phyloP scores from a whole-genome alignment of 2,797 vertebrate genomes.

The Rhinophrynus dorsalis region DNA sequence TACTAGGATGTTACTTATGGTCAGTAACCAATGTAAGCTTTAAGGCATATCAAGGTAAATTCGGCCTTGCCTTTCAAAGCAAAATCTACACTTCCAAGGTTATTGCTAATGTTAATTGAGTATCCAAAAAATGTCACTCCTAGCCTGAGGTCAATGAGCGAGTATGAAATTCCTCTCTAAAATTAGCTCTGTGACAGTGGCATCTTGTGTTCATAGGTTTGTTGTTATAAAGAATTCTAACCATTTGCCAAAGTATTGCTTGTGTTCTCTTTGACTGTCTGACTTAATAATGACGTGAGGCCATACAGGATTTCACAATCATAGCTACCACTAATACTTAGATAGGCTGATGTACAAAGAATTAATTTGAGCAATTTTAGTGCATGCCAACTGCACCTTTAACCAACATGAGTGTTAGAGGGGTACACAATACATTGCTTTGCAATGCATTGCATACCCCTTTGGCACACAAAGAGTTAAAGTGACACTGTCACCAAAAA shows the following conservation, averaged over 20 bases:
- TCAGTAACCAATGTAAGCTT: no score
- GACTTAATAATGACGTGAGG: background rate
- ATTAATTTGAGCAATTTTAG: no score
- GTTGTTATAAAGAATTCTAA: constrained; percentile 36
- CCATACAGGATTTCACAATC: background rate
- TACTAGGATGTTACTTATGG: no score
- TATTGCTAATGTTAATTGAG: constrained; percentile 21
- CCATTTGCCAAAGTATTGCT: background rate
- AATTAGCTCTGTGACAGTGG: constrained; percentile 28
- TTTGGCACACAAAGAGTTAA: no score
- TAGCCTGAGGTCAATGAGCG: constrained; percentile 2
- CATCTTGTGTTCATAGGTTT: constrained; percentile 15
- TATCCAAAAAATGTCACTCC: constrained; percentile 44
- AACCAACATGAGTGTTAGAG: no score
- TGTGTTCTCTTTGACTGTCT: constrained; percentile 12
- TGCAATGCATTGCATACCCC: no score
- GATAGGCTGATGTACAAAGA: no score
- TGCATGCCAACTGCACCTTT: no score
- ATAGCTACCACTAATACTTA: background rate
- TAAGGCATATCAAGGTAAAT: no score
- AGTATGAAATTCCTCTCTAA: constrained; percentile 32
- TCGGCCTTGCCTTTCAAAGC: no score
- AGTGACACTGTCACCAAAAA: no score
- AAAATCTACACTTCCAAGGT: constrained; percentile 29
- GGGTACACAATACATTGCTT: no score